A percentile compares a stretch with the other conserved stretches of the same genome.
Conservation (phyloP, 1,140 invertebrate genomes). For the Drosophila pseudoobscura region DNA sequence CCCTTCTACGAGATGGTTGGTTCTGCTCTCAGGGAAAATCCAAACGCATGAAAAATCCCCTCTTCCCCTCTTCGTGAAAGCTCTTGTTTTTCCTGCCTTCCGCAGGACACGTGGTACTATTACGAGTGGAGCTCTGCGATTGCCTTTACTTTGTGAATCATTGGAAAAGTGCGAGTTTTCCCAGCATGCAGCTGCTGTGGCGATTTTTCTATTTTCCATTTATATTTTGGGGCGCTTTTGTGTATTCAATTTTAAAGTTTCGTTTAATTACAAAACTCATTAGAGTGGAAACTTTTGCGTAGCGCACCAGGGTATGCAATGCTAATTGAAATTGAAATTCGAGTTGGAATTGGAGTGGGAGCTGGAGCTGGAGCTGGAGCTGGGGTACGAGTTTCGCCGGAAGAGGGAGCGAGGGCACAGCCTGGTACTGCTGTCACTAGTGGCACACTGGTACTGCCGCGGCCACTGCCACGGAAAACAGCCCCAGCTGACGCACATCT, state of each 20-base stretch:
- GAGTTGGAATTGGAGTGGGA: conserved; percentile 8
- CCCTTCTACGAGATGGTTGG: too few species aligned
- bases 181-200: conserved; percentile 1
- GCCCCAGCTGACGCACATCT: too few species aligned
- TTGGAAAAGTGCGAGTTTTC: conserved; percentile 8
- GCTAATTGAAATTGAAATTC: conserved; percentile 73
- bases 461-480: too few species aligned
- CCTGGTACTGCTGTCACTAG: too few species aligned
- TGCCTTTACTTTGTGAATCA: conserved; percentile 25
- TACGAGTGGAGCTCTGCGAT: conserved; percentile 7
- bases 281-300: conserved; percentile 39
- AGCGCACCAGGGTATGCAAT: conserved; percentile 50
- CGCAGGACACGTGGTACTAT: background rate
- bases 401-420: too few species aligned
- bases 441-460: too few species aligned
- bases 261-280: conserved; percentile 72
- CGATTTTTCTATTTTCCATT: conserved; percentile 4
- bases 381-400: too few species aligned
- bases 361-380: background rate
- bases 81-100: too few species aligned
- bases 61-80: too few species aligned
- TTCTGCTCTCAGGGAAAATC: too few species aligned
- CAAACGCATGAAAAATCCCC: too few species aligned
- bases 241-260: conserved; percentile 61
- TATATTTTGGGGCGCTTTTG: conserved; percentile 12